A percentile compares a stretch with the other conserved stretches of the same genome.
Conservation (phyloP, 2,797 vertebrate species). For the Vireo griseus region DNA sequence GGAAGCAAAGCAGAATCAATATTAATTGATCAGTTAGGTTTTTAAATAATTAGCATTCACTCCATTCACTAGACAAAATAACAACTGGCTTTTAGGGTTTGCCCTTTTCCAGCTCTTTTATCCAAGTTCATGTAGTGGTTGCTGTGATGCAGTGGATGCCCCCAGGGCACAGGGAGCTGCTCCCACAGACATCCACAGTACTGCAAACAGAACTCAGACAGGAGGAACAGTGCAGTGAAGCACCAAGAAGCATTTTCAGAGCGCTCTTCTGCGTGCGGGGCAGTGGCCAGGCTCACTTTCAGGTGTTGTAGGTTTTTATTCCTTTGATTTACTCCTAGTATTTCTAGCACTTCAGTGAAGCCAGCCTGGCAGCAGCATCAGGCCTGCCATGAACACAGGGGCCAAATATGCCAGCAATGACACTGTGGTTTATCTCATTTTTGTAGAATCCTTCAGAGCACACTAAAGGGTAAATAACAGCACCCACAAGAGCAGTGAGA, state of each 20-base stretch:
- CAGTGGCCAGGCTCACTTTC: neutral
- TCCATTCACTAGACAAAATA: constrained; percentile 53
- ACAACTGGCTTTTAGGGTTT: constrained; percentile 1
- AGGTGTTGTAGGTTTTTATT: neutral
- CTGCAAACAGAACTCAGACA: neutral
- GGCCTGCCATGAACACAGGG: neutral
- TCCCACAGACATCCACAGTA: neutral
- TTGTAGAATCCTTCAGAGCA: neutral
- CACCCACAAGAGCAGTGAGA: neutral
- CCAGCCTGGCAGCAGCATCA: neutral
- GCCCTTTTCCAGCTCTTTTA: constrained; percentile 31
- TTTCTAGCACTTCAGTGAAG: neutral
- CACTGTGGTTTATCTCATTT: neutral
- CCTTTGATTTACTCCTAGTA: neutral
- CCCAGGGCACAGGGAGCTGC: rapidly evolving
- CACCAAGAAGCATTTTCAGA: neutral
- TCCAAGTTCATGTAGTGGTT: neutral
- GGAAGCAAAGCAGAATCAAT: constrained; percentile 68
- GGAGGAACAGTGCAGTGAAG: neutral
- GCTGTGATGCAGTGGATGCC: neutral
- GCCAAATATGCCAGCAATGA: neutral
- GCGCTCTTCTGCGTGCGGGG: neutral
- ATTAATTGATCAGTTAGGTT: constrained; percentile 70
- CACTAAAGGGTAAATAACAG: neutral
- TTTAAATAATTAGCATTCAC: constrained; percentile 71